Base-by-base conservation (phyloP, 2,113 vertebrate genomes). In the Proteles cristata region DNA sequence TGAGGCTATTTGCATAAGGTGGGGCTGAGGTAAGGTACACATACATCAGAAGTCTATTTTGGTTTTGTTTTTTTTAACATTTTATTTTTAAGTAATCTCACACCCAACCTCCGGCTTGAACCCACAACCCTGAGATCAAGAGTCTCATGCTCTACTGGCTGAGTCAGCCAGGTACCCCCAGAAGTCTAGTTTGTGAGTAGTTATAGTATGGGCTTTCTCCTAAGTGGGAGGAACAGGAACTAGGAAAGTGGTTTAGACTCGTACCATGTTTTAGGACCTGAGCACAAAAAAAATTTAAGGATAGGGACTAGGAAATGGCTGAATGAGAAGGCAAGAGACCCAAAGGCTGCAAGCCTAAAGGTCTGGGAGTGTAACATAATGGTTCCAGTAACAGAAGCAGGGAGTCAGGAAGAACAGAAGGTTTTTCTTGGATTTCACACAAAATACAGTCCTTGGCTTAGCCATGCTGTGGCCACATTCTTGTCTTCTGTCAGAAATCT, bases 381-480 rank as follows among this genome's bases (percentile, higher is more conserved):
- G n/a, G 73, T 50, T 89, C 43, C 17, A 68, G 35, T 33, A 65
- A 69, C 45, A 73, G 12, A 63, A 84, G n/a, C 74, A 90, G 33
- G 55, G 53, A 74, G 63, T 69, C 21, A 88, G 63, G 81, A 91
- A 88, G 33, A 68, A 85, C 3, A 39, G 11, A 92, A n/a, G 5
- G 73, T 25, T 97, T 95, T 93, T 90, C 86, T 81, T 91, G 69
- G 79, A 77, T 90, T 96, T 83, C 55, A 35, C 21, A 58, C 10
- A 50, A 81, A 96, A 69, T 48, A 28, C 5, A 82, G 76, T 50
- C 71, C 35, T 79, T 68, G 48, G 63, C 17, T 88, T 94, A 68
- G 74, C 39, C 48, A 94, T 35, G 48, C 43, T 76, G 5, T 74
- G 50, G 31, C 25, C 45, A 91, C 26, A 81, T 48, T 39, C 55